A percentile compares a stretch with the other conserved stretches of the same genome.
Evolutionary conservation across 64 coral and sea anemone genomes (phyloP).

Genomic region (Acropora yongei): DNA sequence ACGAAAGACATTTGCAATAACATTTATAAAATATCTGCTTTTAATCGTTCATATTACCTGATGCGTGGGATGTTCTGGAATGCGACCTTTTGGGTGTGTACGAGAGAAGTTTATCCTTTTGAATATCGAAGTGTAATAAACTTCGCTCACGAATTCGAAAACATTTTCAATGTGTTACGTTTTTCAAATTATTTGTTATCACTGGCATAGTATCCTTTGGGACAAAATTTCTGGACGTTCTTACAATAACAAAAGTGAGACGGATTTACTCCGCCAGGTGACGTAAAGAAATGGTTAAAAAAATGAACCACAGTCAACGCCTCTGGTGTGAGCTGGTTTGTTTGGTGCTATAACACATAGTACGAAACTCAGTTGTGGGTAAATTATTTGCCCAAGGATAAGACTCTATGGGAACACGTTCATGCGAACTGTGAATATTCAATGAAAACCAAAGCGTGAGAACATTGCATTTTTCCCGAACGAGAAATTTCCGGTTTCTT

Average conservation of each 20-base stretch:
- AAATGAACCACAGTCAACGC: too few relatives aligned
- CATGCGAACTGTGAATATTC: too few relatives aligned
- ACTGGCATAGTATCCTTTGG: not conserved
- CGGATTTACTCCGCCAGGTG: not conserved
- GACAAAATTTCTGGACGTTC: not conserved
- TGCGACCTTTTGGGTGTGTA: not conserved
- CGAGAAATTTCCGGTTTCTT: slow-evolving; percentile 28
- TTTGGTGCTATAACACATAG: too few relatives aligned
- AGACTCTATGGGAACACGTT: too few relatives aligned
- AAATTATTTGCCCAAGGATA: not conserved
- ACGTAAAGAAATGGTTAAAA: not conserved
- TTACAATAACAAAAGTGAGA: not conserved
- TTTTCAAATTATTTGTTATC: not conserved
- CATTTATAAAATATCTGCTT: too few relatives aligned
- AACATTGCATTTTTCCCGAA: not conserved
- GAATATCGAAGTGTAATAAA: too few relatives aligned
- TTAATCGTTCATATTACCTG: too few relatives aligned
- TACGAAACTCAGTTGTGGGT: not conserved
- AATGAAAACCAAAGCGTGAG: not conserved
- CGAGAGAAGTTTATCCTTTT: not conserved
- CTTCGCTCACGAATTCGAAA: too few relatives aligned
- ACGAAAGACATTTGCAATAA: not conserved
- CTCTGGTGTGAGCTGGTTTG: too few relatives aligned
- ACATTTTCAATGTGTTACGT: not conserved
- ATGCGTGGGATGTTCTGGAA: not conserved